Evolutionary conservation across 1,140 invertebrate species (phyloP).

Genomic region (Temnothorax longispinosus): DNA sequence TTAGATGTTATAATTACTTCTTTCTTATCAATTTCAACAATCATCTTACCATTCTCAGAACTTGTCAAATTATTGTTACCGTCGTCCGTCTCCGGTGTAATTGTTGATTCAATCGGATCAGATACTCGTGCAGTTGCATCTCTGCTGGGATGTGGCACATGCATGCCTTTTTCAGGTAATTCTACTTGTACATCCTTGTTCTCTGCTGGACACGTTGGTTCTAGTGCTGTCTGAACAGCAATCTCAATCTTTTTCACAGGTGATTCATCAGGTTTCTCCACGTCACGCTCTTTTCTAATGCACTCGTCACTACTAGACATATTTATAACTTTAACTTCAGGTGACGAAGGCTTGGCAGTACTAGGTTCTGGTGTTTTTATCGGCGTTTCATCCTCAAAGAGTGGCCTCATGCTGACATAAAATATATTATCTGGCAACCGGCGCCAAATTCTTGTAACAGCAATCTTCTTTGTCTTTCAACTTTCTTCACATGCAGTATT

Average conservation of each 20-base stretch:
- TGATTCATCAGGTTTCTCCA: conserved; percentile 42
- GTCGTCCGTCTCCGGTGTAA: conserved; percentile 73
- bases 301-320: conserved; percentile 70
- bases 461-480: conserved; percentile 80
- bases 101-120: conserved; percentile 76
- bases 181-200: conserved; percentile 81
- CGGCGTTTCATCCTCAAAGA: conserved; percentile 71
- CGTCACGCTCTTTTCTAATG: conserved; percentile 59
- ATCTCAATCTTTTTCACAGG: conserved; percentile 69
- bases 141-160: not conserved
- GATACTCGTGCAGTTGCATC: not conserved
- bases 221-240: conserved; percentile 73
- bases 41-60: conserved; percentile 69
- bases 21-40: conserved; percentile 77
- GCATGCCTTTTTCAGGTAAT: conserved; percentile 24
- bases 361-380: not conserved
- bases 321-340: conserved; percentile 82
- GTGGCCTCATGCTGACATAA: conserved; percentile 74
- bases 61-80: conserved; percentile 74
- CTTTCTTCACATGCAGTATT: conserved; percentile 81
- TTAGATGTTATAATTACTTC: conserved; percentile 77
- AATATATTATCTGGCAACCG: conserved; percentile 80
- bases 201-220: conserved; percentile 59
- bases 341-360: conserved; percentile 52
- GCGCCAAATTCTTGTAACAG: conserved; percentile 80